Conservation (phyloP, 2,888 invertebrate species). For the Leptinotarsa juncta region DNA sequence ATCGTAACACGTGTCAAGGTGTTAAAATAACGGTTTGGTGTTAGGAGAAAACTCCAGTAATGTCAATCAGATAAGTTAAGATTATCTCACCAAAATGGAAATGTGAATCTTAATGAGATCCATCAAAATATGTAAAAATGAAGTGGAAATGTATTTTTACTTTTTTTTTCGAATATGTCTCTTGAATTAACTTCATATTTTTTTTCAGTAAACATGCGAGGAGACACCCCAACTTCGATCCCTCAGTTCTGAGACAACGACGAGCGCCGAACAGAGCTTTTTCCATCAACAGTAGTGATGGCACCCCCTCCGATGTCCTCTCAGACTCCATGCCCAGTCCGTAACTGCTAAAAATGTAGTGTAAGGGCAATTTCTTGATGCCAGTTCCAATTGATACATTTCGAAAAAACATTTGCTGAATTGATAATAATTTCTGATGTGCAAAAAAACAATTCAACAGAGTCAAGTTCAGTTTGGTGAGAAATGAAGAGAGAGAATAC, state of each 20-base stretch:
- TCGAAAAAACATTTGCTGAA: conserved; percentile 8
- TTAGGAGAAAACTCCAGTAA: too few species aligned
- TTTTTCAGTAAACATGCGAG: conserved; percentile 72
- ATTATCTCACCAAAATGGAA: background rate
- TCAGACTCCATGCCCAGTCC: conserved; percentile 68
- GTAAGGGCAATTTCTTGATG: conserved; percentile 21
- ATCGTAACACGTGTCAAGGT: too few species aligned
- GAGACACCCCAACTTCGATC: conserved; percentile 73
- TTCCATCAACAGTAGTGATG: conserved; percentile 68
- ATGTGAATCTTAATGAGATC: too few species aligned
- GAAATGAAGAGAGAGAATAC: too few species aligned
- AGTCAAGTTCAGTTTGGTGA: background rate
- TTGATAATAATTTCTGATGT: background rate
- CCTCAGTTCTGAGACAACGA: conserved; percentile 69
- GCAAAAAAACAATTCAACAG: background rate
- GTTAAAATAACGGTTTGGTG: too few species aligned
- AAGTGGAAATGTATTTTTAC: too few species aligned
- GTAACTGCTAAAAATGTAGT: conserved; percentile 48
- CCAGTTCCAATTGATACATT: conserved; percentile 1
- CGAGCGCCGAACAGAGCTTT: conserved; percentile 67
- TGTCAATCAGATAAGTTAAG: too few species aligned
- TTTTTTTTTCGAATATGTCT: background rate
- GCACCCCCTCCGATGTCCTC: conserved; percentile 67
- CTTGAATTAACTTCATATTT: background rate
- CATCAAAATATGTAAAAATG: too few species aligned